A percentile compares a stretch with the other conserved stretches of the same genome.
Evolutionary conservation across 2,888 invertebrate species (phyloP).

Genomic region (Pterostichus madidus): DNA sequence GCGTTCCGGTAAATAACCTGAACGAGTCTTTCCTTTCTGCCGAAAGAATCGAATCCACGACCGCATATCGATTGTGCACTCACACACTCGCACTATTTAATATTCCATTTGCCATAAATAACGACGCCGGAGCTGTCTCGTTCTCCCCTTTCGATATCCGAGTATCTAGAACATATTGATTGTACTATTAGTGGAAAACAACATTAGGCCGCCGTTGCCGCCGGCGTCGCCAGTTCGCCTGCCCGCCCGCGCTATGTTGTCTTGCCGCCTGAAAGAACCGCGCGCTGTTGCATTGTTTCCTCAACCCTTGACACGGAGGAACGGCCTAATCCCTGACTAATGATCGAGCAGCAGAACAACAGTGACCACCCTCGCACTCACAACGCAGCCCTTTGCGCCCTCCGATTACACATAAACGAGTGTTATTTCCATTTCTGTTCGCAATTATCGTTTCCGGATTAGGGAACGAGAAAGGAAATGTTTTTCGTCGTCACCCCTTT

Average conservation of each 20-base stretch:
- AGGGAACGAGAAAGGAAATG: slow-evolving; percentile 71
- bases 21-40: not conserved
- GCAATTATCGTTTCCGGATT: slow-evolving; percentile 77
- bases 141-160: slow-evolving; percentile 68
- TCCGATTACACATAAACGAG: slow-evolving; percentile 73
- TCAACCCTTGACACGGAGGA: slow-evolving; percentile 72
- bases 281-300: slow-evolving; percentile 70
- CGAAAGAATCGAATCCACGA: not conserved
- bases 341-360: slow-evolving; percentile 71
- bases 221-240: no score
- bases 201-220: slow-evolving; percentile 67
- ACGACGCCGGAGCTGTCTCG: slow-evolving; percentile 36
- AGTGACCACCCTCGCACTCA: slow-evolving; percentile 66
- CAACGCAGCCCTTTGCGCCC: slow-evolving; percentile 55
- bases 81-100: slow-evolving; percentile 54
- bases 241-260: slow-evolving; percentile 29
- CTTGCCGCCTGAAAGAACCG: slow-evolving; percentile 33
- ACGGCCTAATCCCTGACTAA: slow-evolving; percentile 73
- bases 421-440: slow-evolving; percentile 75
- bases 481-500: slow-evolving; percentile 68
- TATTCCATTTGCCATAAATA: slow-evolving; percentile 62
- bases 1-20: slow-evolving; percentile 57
- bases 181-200: slow-evolving; percentile 72
- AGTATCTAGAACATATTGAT: slow-evolving; percentile 72
- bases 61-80: slow-evolving; percentile 44